These are phyloP conservation scores for Caranx melampygus DNA, from an alignment of 2,113 vertebrate genomes.

Conservation along the genomic window DNA sequence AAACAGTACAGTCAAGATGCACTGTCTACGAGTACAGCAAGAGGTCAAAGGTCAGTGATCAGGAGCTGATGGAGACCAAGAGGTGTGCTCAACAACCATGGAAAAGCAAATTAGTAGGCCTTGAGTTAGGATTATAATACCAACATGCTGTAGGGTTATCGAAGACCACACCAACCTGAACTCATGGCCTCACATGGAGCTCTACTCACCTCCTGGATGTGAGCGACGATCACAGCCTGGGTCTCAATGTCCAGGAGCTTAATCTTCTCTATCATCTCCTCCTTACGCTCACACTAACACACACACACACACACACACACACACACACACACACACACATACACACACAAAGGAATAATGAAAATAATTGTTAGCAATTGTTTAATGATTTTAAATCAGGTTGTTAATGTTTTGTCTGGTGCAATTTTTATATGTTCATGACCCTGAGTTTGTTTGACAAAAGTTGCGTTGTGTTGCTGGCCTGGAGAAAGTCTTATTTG, in stretches of 20 bases:
- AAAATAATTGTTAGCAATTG: not conserved
- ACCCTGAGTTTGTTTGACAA: not conserved
- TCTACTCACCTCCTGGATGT: slow-evolving; percentile 94
- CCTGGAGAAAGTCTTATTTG: slow-evolving; percentile 6
- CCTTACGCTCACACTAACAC: slow-evolving; percentile 93
- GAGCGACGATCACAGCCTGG: slow-evolving; percentile 94
- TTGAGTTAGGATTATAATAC: not conserved
- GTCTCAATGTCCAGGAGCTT: slow-evolving; percentile 97
- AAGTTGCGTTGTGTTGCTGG: not conserved
- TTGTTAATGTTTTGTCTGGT: not conserved
- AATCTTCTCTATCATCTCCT: slow-evolving; percentile 98
- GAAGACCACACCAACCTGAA: not conserved
- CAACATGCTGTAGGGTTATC: not conserved
- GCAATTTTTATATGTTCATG: not conserved
- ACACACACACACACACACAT: too few species aligned
- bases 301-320: too few species aligned
- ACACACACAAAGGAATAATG: not conserved
- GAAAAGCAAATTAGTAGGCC: not conserved
- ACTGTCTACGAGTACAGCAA: too few species aligned
- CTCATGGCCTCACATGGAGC: too few species aligned
- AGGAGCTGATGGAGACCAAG: not conserved
- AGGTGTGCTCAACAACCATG: not conserved
- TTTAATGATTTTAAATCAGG: not conserved
- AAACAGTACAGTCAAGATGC: too few species aligned
- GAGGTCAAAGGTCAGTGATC: not conserved